Evolutionary conservation across 2,797 vertebrate species (phyloP).

Genomic region (Numenius phaeopus): DNA sequence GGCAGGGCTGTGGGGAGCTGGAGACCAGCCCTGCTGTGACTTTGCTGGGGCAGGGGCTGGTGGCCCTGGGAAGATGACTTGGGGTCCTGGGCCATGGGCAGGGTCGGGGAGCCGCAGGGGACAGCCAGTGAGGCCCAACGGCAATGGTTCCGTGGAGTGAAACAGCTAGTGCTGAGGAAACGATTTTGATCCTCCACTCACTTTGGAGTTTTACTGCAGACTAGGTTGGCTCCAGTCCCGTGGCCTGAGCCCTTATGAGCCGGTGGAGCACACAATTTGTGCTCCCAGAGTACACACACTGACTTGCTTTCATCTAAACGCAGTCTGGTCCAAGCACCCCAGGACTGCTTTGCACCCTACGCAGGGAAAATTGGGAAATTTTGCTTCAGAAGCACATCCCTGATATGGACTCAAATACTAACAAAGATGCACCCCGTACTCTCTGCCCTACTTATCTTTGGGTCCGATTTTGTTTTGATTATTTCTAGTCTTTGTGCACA

Average conservation of each 20-base stretch:
- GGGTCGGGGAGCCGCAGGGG: background rate
- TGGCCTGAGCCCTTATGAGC: background rate
- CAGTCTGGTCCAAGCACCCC: background rate
- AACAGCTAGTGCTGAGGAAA: background rate
- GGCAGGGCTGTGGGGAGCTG: background rate
- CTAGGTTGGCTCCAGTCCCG: background rate
- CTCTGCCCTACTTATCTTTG: background rate
- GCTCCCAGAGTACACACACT: background rate
- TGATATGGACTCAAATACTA: background rate
- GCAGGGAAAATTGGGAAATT: background rate
- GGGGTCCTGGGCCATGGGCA: background rate
- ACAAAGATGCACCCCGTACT: background rate
- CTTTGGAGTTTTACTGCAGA: background rate
- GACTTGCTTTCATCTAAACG: background rate
- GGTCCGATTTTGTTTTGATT: background rate
- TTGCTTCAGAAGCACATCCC: background rate
- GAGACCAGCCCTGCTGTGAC: background rate
- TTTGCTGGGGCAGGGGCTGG: background rate
- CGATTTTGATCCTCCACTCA: background rate
- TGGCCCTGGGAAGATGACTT: background rate
- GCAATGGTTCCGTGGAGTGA: rapidly evolving
- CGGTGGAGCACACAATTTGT: background rate
- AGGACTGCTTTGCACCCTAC: background rate
- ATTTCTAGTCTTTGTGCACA: background rate
- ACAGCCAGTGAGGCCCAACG: background rate